Conservation (phyloP, 1,140 invertebrate genomes). For the Pantala flavescens region DNA sequence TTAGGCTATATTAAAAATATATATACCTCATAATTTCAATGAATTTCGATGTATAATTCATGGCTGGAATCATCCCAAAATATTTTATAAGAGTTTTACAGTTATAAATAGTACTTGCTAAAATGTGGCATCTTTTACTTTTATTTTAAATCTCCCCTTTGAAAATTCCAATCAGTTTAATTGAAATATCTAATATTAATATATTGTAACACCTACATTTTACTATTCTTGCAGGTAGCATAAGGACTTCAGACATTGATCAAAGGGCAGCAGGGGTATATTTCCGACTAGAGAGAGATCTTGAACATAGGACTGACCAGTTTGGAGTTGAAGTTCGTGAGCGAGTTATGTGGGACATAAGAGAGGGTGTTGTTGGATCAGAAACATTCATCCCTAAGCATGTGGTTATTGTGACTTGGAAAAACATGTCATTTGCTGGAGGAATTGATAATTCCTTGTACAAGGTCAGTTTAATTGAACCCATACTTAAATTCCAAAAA, state of each 20-base stretch:
- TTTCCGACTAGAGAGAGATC: slow-evolving; percentile 52
- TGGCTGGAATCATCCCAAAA: too few relatives aligned
- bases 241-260: slow-evolving; percentile 47
- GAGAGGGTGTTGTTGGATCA: slow-evolving; percentile 81
- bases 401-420: slow-evolving; percentile 87
- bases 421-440: slow-evolving; percentile 86
- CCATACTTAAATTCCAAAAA: neutral
- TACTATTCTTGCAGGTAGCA: slow-evolving; percentile 21
- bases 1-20: too few relatives aligned
- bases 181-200: too few relatives aligned
- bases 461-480: slow-evolving; percentile 42
- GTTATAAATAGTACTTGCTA: too few relatives aligned
- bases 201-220: too few relatives aligned
- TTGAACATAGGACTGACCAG: slow-evolving; percentile 63
- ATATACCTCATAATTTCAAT: too few relatives aligned
- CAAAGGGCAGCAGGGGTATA: slow-evolving; percentile 56
- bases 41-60: too few relatives aligned
- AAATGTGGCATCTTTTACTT: too few relatives aligned
- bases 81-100: too few relatives aligned
- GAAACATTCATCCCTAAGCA: slow-evolving; percentile 87
- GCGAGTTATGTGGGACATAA: slow-evolving; percentile 76
- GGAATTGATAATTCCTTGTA: slow-evolving; percentile 70
- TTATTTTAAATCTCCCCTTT: too few relatives aligned
- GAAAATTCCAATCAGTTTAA: too few relatives aligned
- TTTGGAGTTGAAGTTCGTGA: slow-evolving; percentile 79